Conservation (phyloP, 2,888 invertebrate species). For the Drosophila anceps region DNA sequence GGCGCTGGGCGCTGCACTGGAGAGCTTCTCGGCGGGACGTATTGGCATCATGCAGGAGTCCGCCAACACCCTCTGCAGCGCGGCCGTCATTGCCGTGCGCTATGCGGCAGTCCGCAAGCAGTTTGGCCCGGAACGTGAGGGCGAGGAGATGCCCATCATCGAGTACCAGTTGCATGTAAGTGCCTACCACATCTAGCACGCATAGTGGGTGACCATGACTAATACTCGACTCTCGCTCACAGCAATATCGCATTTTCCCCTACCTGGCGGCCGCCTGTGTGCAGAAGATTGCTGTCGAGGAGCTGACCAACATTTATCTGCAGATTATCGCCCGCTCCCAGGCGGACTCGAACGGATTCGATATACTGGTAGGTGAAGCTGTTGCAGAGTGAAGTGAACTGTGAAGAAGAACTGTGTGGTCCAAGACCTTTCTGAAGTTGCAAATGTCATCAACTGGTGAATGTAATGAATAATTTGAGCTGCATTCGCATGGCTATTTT, state of each 20-base stretch:
- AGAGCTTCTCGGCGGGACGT: slow-evolving; percentile 94
- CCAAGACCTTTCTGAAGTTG: background rate
- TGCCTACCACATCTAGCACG: background rate
- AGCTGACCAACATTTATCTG: slow-evolving; percentile 89
- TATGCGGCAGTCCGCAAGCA: slow-evolving; percentile 92
- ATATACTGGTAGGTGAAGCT: slow-evolving; percentile 79
- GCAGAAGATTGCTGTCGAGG: slow-evolving; percentile 88
- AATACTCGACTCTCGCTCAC: slow-evolving; percentile 36
- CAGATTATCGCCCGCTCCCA: slow-evolving; percentile 89
- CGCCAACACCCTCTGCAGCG: slow-evolving; percentile 87
- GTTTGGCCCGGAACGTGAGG: slow-evolving; percentile 89
- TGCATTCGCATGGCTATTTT: background rate
- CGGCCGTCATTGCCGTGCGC: slow-evolving; percentile 90
- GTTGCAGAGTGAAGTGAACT: background rate
- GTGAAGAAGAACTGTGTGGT: no score
- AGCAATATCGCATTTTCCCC: slow-evolving; percentile 91
- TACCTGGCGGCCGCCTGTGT: slow-evolving; percentile 89
- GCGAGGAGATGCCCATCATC: slow-evolving; percentile 90
- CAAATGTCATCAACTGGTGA: background rate
- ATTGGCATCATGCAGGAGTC: slow-evolving; percentile 89
- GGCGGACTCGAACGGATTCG: slow-evolving; percentile 84
- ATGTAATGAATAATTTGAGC: background rate
- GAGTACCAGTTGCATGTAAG: slow-evolving; percentile 92
- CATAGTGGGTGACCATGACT: background rate
- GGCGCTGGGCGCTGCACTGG: slow-evolving; percentile 93